Evolutionary conservation across 2,113 vertebrate species (phyloP).

Genomic region (Ploceus nigricollis): DNA sequence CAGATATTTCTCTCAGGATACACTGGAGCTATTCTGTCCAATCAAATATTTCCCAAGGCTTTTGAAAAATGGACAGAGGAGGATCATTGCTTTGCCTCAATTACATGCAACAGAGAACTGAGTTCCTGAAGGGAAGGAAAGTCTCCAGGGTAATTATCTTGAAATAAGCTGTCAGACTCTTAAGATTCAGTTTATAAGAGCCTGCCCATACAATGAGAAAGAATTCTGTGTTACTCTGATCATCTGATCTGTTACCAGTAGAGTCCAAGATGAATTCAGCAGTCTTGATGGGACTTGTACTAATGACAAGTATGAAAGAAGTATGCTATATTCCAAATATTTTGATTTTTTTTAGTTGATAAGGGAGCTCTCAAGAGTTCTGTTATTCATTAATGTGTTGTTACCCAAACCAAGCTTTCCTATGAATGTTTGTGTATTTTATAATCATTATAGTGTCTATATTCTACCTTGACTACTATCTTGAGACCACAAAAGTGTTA

Average conservation of each 20-base stretch:
- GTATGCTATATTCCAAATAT: background rate
- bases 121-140: background rate
- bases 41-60: background rate
- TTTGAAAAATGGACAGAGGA: background rate
- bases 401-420: background rate
- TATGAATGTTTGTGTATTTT: background rate
- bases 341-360: background rate
- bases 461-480: background rate
- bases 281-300: background rate
- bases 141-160: background rate
- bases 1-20: background rate
- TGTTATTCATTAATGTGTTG: background rate
- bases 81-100: background rate
- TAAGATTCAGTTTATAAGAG: background rate
- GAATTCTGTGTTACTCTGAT: background rate
- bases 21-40: background rate
- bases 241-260: background rate
- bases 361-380: background rate
- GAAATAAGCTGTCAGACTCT: background rate
- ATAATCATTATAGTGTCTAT: background rate
- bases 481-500: background rate
- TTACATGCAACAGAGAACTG: background rate
- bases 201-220: background rate
- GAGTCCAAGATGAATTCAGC: background rate
- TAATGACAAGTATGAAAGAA: background rate